Conservation (phyloP, 1,140 invertebrate species). For the Gonatopus flavifemur region DNA sequence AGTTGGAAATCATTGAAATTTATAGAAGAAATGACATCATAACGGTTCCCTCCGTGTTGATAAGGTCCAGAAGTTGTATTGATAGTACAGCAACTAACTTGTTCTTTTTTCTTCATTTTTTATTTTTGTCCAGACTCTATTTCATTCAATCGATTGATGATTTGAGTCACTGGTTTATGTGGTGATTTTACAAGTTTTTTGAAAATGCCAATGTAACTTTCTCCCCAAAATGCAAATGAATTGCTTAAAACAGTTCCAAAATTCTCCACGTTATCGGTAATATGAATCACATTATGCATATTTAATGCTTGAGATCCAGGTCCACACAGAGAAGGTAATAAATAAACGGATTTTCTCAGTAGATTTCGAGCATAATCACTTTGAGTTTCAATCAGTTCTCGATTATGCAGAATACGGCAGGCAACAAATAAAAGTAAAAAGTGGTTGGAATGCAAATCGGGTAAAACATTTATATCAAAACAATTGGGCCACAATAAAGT, state of each 20-base stretch:
- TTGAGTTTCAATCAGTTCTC: neutral
- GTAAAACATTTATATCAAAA: slow-evolving; percentile 1
- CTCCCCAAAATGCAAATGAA: slow-evolving; percentile 1
- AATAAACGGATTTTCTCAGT: slow-evolving; percentile 10
- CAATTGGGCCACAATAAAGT: slow-evolving; percentile 6
- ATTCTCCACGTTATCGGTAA: too few relatives aligned
- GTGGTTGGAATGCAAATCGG: neutral
- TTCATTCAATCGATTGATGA: slow-evolving; percentile 2
- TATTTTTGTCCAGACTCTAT: neutral
- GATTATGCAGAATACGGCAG: neutral
- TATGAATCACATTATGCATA: too few relatives aligned
- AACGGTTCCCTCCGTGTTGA: neutral
- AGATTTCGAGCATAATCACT: slow-evolving; percentile 2
- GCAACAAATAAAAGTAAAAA: slow-evolving; percentile 5
- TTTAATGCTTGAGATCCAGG: slow-evolving; percentile 9
- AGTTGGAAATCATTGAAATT: neutral
- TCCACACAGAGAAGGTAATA: slow-evolving; percentile 9
- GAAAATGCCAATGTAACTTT: slow-evolving; percentile 8
- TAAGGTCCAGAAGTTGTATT: neutral
- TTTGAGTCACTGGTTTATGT: slow-evolving; percentile 6
- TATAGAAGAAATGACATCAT: neutral
- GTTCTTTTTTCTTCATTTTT: neutral
- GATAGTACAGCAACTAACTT: neutral
- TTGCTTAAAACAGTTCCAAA: neutral
- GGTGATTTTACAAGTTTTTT: slow-evolving; percentile 3